Conservation (phyloP, 2,113 vertebrate species). For the Python bivittatus region DNA sequence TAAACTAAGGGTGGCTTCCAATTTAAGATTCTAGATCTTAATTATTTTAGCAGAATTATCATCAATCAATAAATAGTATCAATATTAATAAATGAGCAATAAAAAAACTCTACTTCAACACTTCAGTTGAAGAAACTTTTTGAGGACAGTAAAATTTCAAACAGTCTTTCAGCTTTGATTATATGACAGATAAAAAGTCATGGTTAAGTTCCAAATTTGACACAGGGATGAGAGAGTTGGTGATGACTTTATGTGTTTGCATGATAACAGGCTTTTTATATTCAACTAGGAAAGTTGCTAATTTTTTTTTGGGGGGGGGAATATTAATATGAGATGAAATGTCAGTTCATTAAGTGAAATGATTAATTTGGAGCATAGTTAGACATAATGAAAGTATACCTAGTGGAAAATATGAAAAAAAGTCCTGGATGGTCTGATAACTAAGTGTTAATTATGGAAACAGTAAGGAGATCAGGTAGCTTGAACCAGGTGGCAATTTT, state of each 20-base stretch:
- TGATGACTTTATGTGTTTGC: neutral
- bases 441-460: neutral
- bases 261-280: neutral
- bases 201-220: neutral
- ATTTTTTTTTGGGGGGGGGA: neutral
- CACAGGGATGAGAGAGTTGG: neutral
- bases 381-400: neutral
- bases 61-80: neutral
- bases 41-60: neutral
- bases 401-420: neutral
- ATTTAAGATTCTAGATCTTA: neutral
- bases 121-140: neutral
- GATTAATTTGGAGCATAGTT: neutral
- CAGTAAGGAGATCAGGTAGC: neutral
- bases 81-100: too few species aligned
- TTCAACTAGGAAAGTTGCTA: neutral
- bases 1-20: neutral
- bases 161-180: neutral
- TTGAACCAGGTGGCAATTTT: neutral
- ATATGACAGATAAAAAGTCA: neutral
- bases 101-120: neutral
- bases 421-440: neutral
- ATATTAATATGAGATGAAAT: neutral
- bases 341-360: neutral
- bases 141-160: neutral